phyloP scores from a whole-genome alignment of 2,888 invertebrate species.

The Tanytarsus gracilentus region DNA sequence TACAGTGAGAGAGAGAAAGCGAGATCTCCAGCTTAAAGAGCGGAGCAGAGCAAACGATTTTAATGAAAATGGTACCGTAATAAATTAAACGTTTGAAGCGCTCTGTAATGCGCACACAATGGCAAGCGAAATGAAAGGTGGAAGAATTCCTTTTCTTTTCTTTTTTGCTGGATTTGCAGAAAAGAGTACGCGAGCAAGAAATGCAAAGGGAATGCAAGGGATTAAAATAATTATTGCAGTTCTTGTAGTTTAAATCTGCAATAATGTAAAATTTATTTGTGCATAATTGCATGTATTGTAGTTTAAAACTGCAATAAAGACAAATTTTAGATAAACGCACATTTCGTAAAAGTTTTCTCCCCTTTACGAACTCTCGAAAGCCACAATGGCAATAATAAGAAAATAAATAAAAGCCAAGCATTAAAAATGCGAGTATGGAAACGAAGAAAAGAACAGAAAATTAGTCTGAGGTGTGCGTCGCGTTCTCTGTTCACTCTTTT shows the following conservation, averaged over 20 bases:
- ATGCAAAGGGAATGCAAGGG: neutral
- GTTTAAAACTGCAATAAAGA: no score
- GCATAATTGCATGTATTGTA: no score
- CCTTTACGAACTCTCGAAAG: no score
- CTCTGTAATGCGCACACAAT: conserved; percentile 5
- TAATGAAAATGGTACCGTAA: conserved; percentile 26
- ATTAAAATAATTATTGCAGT: no score
- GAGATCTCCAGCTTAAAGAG: neutral
- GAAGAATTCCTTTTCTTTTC: neutral
- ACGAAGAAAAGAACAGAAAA: conserved; percentile 1
- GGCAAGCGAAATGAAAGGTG: conserved; percentile 8
- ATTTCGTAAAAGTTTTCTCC: no score
- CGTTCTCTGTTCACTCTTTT: neutral
- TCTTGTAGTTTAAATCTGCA: no score
- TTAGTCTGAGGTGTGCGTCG: neutral
- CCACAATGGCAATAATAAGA: no score
- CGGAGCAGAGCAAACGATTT: conserved; percentile 4
- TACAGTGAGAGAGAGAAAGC: no score
- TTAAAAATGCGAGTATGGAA: neutral
- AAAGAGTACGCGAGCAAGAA: neutral
- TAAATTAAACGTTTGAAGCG: conserved; percentile 22
- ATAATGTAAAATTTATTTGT: no score
- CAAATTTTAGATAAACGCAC: no score
- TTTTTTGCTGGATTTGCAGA: neutral
- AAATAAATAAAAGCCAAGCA: no score